Evolutionary conservation across 2,113 vertebrate species (phyloP), one percentile per base, ranked within the genome.

Genomic region (Orthonyx spaldingii): DNA sequence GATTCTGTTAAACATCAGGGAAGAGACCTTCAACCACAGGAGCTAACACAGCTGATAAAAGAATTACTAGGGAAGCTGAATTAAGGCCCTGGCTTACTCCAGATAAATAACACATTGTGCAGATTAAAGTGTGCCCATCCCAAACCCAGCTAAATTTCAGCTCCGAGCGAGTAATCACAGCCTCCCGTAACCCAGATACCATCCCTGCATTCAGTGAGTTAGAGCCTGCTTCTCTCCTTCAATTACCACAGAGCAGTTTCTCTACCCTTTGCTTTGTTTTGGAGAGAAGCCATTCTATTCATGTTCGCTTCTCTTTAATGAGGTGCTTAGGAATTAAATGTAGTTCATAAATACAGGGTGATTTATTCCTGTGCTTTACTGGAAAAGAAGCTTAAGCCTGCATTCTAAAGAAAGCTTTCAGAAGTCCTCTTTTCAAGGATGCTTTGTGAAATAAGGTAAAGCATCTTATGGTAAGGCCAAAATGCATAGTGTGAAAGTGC

Each of bases 291-390:
- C 76, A 90, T 95, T 96, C 92, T 86, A 90, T 96, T 96, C 10
- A 2, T 71, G 81, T 55, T 94, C 80, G 18, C 20, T 68, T 89
- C 86, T 65, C 39, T 95, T 95, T 96, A 96, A 96, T 90, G 95
- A 97, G 95, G 83, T 96, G 80, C 92, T 96, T 93, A 90, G 90
- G 93, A 90, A 93, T 89, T 96, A 96, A 94, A 92, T 78, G 76
- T 60, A 84, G 79, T 96, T 96, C 89, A 89, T 96, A 96, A 96
- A 97, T 93, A 90, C 91, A 75, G 81, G 69, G 52, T 90, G 83
- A 97, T 94, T 96, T 96, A 96, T 94, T 95, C 72, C 60, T 68
- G 47, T 66, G 76, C 94, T 93, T 71, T 92, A 50, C 79, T 9
- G 10, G 61, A 88, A 90, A 95, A 93, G 90, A 65, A 89, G 84